phyloP scores from a whole-genome alignment of 2,888 invertebrate species.

The Exephanes ischioxanthus region DNA sequence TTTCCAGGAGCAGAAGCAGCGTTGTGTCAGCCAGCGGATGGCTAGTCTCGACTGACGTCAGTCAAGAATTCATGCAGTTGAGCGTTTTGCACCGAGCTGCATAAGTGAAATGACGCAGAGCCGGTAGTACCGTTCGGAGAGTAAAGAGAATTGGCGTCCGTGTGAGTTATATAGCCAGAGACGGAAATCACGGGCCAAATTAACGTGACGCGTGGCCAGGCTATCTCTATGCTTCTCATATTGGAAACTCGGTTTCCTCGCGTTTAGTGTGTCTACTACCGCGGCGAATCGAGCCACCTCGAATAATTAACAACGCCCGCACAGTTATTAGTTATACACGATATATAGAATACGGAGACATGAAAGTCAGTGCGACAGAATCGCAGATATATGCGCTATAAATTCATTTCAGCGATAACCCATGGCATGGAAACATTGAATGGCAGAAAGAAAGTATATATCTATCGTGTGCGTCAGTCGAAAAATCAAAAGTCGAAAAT shows the following conservation, averaged over 20 bases:
- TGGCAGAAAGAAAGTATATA: neutral
- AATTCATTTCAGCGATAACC: slow-evolving; percentile 9
- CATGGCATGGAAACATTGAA: slow-evolving; percentile 5
- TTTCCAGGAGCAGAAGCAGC: slow-evolving; percentile 5
- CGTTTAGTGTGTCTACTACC: neutral
- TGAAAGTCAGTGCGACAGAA: slow-evolving; percentile 13
- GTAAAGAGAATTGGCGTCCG: slow-evolving; percentile 56
- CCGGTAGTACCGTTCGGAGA: neutral
- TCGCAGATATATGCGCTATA: slow-evolving; percentile 4
- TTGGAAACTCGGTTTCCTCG: slow-evolving; percentile 21
- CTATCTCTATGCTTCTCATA: slow-evolving; percentile 11
- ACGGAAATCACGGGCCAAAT: slow-evolving; percentile 68
- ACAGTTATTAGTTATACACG: slow-evolving; percentile 45
- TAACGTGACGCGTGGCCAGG: slow-evolving; percentile 59
- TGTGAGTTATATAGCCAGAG: slow-evolving; percentile 48
- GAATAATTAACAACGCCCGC: slow-evolving; percentile 60
- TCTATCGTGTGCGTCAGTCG: neutral
- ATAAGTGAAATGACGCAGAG: slow-evolving; percentile 42
- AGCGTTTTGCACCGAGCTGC: slow-evolving; percentile 6
- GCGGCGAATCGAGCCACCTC: slow-evolving; percentile 47
- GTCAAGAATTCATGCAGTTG: slow-evolving; percentile 22
- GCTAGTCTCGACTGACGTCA: slow-evolving; percentile 39
- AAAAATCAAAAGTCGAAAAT: neutral
- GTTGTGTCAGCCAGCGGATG: slow-evolving; percentile 5
- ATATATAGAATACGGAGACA: slow-evolving; percentile 7